A percentile compares a stretch with the other conserved stretches of the same genome.
These are phyloP conservation scores for Pardosa pseudoannulata DNA, from an alignment of 2,888 invertebrate genomes.

Conservation along the genomic window DNA sequence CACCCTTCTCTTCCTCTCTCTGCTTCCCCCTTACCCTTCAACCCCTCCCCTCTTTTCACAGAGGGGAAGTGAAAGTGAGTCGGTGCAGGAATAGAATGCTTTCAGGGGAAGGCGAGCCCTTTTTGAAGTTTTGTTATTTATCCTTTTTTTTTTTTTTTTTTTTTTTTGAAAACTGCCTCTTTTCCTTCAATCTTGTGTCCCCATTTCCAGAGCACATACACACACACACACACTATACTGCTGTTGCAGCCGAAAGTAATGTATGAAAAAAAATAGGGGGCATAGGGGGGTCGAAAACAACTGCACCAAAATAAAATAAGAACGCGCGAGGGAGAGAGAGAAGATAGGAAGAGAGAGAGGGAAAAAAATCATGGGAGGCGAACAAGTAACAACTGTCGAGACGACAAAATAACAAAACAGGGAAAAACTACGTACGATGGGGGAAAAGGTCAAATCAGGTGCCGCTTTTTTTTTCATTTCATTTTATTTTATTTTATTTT, in stretches of 20 bases:
- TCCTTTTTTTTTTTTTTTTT: no score
- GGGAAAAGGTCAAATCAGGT: conserved; percentile 70
- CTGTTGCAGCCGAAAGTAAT: background rate
- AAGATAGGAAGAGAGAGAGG: conserved; percentile 9
- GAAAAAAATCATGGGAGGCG: conserved; percentile 36
- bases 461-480: conserved; percentile 21
- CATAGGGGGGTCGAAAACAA: no score
- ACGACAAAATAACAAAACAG: conserved; percentile 25
- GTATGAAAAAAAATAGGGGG: no score
- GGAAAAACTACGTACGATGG: background rate
- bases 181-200: conserved; percentile 47
- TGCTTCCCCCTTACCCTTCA: no score
- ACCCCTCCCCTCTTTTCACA: conserved; percentile 1
- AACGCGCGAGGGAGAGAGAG: no score
- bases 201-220: conserved; percentile 64
- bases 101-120: conserved; percentile 10
- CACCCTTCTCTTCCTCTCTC: no score
- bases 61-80: conserved; percentile 65
- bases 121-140: conserved; percentile 31
- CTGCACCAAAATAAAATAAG: conserved; percentile 13
- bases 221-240: no score
- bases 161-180: conserved; percentile 14
- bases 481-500: no score
- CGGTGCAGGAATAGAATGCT: conserved; percentile 36
- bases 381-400: conserved; percentile 5